These are phyloP conservation scores for Dendropsophus ebraccatus DNA, from an alignment of 2,113 vertebrate genomes.

Conservation along the genomic window DNA sequence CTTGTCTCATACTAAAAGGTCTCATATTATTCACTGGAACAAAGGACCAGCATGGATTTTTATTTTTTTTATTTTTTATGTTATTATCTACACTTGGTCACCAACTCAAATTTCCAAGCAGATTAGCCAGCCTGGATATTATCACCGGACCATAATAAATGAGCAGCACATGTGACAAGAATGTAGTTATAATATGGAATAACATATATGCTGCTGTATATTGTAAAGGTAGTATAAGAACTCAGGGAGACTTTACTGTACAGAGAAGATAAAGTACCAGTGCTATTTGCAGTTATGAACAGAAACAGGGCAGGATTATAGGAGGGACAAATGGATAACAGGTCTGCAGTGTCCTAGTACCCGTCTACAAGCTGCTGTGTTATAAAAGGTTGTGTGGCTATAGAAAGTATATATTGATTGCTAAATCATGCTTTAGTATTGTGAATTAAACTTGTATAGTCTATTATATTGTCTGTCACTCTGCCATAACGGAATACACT, in stretches of 20 bases:
- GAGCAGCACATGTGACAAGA: conserved; percentile 20
- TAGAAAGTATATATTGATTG: too few species aligned
- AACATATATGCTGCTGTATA: neutral
- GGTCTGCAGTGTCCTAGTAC: too few species aligned
- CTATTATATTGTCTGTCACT: too few species aligned
- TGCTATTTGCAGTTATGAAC: too few species aligned
- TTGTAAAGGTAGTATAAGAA: neutral
- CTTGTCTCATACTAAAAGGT: conserved; percentile 27
- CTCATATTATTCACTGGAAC: conserved; percentile 26
- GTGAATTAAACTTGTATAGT: too few species aligned
- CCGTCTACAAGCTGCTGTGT: too few species aligned
- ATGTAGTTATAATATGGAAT: neutral
- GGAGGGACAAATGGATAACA: too few species aligned
- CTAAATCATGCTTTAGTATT: too few species aligned
- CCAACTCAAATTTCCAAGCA: conserved; percentile 45
- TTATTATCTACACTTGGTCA: conserved; percentile 32
- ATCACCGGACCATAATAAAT: conserved; percentile 34
- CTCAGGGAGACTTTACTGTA: neutral
- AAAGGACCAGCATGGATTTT: conserved; percentile 36
- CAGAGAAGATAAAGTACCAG: too few species aligned
- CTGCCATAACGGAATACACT: too few species aligned
- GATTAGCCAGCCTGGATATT: conserved; percentile 25
- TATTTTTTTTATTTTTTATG: neutral
- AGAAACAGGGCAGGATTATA: neutral
- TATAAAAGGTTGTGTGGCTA: too few species aligned